A percentile compares a stretch with the other conserved stretches of the same genome.
phyloP scores from a whole-genome alignment of 1,140 invertebrate species.

The Hyles vespertilio region DNA sequence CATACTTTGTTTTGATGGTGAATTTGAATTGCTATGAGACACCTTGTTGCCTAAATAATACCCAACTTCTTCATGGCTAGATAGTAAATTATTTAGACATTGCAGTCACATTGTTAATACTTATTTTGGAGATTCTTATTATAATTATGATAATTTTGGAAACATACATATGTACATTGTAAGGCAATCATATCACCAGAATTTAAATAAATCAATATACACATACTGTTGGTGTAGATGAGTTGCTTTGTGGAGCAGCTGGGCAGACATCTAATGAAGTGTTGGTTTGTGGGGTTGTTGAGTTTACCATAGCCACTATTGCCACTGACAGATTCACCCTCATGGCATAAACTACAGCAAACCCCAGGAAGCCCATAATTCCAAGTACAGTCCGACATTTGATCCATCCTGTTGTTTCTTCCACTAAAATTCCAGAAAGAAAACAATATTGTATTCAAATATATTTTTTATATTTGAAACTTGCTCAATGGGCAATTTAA shows the following conservation, averaged over 20 bases:
- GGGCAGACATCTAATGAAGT: conserved; percentile 80
- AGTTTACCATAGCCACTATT: conserved; percentile 95
- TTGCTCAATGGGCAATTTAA: not conserved
- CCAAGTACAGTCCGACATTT: conserved; percentile 86
- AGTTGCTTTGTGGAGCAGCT: conserved; percentile 71
- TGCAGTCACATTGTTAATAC: too few relatives aligned
- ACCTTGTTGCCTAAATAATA: too few relatives aligned
- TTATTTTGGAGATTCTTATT: too few relatives aligned
- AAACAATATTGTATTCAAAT: not conserved
- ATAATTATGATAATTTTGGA: too few relatives aligned
- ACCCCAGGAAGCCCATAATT: conserved; percentile 86
- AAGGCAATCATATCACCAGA: conserved; percentile 3
- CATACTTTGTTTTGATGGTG: too few relatives aligned
- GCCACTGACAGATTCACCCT: conserved; percentile 94
- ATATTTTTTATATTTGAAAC: not conserved
- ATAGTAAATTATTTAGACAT: too few relatives aligned
- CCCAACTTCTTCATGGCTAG: too few relatives aligned
- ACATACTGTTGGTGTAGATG: conserved; percentile 77
- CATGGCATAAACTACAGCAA: conserved; percentile 92
- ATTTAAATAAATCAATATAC: conserved; percentile 12
- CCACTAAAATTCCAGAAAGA: conserved; percentile 49
- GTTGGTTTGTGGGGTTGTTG: conserved; percentile 79
- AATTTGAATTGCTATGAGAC: too few relatives aligned
- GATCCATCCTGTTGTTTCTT: conserved; percentile 80
- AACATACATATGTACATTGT: too few relatives aligned